Percentiles rank a stretch among this genome's conserved stretches.
Evolutionary conservation across 2,888 invertebrate genomes (phyloP).

Genomic region (Leucoma salicis): DNA sequence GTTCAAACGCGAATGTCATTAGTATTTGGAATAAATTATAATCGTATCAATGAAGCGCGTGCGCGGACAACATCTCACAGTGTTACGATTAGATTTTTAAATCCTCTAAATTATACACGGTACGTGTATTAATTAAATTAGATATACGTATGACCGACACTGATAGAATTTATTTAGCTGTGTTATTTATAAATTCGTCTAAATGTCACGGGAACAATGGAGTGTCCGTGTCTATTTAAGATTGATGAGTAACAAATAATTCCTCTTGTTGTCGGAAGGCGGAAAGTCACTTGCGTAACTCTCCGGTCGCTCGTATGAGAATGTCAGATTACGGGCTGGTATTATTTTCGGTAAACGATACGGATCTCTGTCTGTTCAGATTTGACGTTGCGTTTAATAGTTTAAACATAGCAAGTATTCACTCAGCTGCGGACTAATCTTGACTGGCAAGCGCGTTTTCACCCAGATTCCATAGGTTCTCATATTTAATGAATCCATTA

Average conservation of each 20-base stretch:
- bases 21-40: slow-evolving; percentile 61
- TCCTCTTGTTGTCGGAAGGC: slow-evolving; percentile 64
- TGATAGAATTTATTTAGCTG: slow-evolving; percentile 59
- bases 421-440: slow-evolving; percentile 55
- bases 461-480: slow-evolving; percentile 41
- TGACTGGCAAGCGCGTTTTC: slow-evolving; percentile 62
- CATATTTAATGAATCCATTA: slow-evolving; percentile 16
- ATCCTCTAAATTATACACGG: slow-evolving; percentile 47
- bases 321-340: slow-evolving; percentile 68
- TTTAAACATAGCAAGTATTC: slow-evolving; percentile 60
- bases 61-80: slow-evolving; percentile 17
- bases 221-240: slow-evolving; percentile 71
- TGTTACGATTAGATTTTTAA: slow-evolving; percentile 46
- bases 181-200: slow-evolving; percentile 73
- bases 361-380: slow-evolving; percentile 67
- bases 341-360: slow-evolving; percentile 78
- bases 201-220: slow-evolving; percentile 80
- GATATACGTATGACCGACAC: slow-evolving; percentile 54
- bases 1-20: slow-evolving; percentile 59
- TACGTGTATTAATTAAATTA: slow-evolving; percentile 53
- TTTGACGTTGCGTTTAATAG: slow-evolving; percentile 70
- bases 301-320: slow-evolving; percentile 52
- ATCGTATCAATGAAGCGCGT: slow-evolving; percentile 35
- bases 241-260: slow-evolving; percentile 78
- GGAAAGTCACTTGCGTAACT: slow-evolving; percentile 65